Base-by-base conservation (phyloP, 2,888 invertebrate genomes). In the Sesamia inferens region DNA sequence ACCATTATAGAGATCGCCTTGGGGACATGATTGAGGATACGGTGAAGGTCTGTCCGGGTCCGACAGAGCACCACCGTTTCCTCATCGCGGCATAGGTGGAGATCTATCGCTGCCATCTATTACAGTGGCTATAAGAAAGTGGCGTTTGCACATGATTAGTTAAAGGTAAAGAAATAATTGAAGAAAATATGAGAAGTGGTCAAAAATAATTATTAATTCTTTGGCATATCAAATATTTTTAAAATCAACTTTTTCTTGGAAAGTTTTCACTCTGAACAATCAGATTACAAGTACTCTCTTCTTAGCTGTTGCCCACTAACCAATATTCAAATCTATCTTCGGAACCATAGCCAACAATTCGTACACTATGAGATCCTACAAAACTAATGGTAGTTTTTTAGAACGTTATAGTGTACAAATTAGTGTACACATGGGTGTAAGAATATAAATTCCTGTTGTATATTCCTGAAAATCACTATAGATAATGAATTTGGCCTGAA, bases 261-360 rank as follows among this genome's bases (percentile, higher is more conserved):
- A 61, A 31, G 6, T 24, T 69, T 78, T 78, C 1, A 84, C 55
- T 65, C 16, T 76, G 0, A 84, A 74, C 0, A 0, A n/a, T 84
- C 81, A 16, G n/a, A n/a, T 82, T 86, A 77, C 78, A 85, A 0
- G 0, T 0, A 0, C 0, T 10, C 0, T 78, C 74, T 78, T 78
- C 74, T 78, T 78, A 85, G 62, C 78, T 82, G 22, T 85, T 85
- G 24, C 72, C 82, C 7, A 22, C 84, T 31, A 85, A 65, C 85
- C 84, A 84, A 44, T 78, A 85, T 13, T 74, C 67, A 0, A 42
- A 8, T 11, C 68, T 78, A 57, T 67, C 22, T 61, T 85, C 74
- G 6, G 74, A 71, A 57, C 85, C 85, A n/a, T 79, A 85, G 2
- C 84, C 85, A 54, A 85, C 67, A 10, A 85, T 10, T 6, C 77